Evolutionary conservation across 2,888 invertebrate genomes (phyloP).

Genomic region (Tolmerus cingulatus): DNA sequence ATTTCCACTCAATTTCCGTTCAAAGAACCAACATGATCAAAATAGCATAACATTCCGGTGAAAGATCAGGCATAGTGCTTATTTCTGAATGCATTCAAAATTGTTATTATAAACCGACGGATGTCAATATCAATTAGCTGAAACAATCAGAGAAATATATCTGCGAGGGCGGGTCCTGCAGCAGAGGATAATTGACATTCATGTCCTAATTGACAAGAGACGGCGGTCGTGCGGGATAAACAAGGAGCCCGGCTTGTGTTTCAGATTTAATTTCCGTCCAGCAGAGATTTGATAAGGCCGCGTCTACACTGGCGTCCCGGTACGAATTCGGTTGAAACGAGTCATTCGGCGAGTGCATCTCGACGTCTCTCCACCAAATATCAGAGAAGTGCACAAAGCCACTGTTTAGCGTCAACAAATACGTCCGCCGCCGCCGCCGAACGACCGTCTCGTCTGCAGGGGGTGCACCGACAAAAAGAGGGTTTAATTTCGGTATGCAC

Average conservation of each 20-base stretch:
- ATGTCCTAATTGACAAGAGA: slow-evolving; percentile 13
- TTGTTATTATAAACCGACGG: neutral
- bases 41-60: neutral
- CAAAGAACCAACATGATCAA: neutral
- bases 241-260: neutral
- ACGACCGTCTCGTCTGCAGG: neutral
- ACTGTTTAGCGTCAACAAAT: neutral
- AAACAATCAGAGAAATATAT: neutral
- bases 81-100: neutral
- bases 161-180: neutral
- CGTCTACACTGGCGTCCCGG: neutral
- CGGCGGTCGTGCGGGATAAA: neutral
- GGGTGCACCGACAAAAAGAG: neutral
- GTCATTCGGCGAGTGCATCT: neutral
- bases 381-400: neutral
- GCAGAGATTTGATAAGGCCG: neutral
- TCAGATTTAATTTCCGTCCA: slow-evolving; percentile 21
- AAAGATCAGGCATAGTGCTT: neutral
- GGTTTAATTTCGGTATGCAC: neutral
- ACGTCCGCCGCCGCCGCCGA: neutral
- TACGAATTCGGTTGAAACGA: slow-evolving; percentile 3
- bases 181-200: slow-evolving; percentile 2
- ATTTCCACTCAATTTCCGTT: neutral
- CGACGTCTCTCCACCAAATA: neutral
- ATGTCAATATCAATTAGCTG: slow-evolving; percentile 14